phyloP scores from a whole-genome alignment of 1,140 invertebrate genomes.

The Drosophila ercepeae region DNA sequence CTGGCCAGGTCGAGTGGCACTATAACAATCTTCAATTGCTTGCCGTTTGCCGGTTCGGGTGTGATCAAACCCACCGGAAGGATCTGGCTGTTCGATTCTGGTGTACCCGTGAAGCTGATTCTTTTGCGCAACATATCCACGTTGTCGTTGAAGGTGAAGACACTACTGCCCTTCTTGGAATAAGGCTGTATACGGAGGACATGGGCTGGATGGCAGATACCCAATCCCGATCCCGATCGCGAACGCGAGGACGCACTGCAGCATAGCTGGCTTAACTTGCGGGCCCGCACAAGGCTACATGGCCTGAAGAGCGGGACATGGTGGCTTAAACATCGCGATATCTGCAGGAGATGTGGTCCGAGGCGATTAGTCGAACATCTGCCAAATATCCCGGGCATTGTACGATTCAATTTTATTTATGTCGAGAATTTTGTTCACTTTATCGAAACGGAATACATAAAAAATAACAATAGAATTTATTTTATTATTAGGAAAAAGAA shows the following conservation, averaged over 20 bases:
- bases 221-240: too few relatives aligned
- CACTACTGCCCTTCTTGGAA: slow-evolving; percentile 24
- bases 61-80: slow-evolving; percentile 62
- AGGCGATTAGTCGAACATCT: slow-evolving; percentile 20
- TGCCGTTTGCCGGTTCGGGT: slow-evolving; percentile 34
- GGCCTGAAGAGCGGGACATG: slow-evolving; percentile 50
- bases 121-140: slow-evolving; percentile 54
- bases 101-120: slow-evolving; percentile 46
- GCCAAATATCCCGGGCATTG: slow-evolving; percentile 25
- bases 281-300: slow-evolving; percentile 3
- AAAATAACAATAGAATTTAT: background rate
- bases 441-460: background rate
- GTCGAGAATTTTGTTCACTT: slow-evolving; percentile 10
- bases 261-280: slow-evolving; percentile 29
- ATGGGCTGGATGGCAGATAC: background rate
- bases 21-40: slow-evolving; percentile 69
- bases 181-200: slow-evolving; percentile 43
- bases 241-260: background rate
- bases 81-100: background rate
- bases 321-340: slow-evolving; percentile 57
- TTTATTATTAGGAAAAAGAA: background rate
- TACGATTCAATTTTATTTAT: background rate
- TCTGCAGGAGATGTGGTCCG: slow-evolving; percentile 49
- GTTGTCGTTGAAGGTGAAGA: slow-evolving; percentile 31
- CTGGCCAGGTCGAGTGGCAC: slow-evolving; percentile 64